Evolutionary conservation across 2,888 invertebrate species (phyloP).

Genomic region (Andrena marginata): DNA sequence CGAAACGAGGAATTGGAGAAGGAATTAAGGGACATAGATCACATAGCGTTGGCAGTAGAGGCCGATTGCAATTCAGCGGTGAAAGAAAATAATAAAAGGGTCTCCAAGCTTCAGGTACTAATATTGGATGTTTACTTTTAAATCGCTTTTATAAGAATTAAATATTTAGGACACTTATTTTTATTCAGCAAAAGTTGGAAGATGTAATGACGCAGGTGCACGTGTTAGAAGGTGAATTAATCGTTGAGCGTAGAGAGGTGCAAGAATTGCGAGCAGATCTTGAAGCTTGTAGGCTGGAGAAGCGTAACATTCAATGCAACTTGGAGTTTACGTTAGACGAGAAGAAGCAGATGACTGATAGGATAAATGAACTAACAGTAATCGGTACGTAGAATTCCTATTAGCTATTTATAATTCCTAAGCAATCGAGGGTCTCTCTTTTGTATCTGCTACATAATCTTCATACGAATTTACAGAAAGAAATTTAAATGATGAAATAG

Average conservation of each 20-base stretch:
- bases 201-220: conserved; percentile 85
- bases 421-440: background rate
- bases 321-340: conserved; percentile 87
- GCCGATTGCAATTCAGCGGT: conserved; percentile 91
- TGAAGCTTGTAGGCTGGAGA: conserved; percentile 86
- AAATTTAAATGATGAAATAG: conserved; percentile 86
- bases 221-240: conserved; percentile 85
- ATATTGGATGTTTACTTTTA: conserved; percentile 2
- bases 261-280: conserved; percentile 85
- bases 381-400: conserved; percentile 85
- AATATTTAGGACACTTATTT: conserved; percentile 6
- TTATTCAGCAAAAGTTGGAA: conserved; percentile 85
- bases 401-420: background rate
- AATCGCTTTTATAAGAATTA: background rate
- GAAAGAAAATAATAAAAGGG: conserved; percentile 87
- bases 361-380: conserved; percentile 87
- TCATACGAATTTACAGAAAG: conserved; percentile 82
- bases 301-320: conserved; percentile 87
- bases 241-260: conserved; percentile 84
- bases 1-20: conserved; percentile 90
- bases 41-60: conserved; percentile 91
- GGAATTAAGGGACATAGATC: conserved; percentile 90
- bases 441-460: background rate
- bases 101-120: conserved; percentile 83
- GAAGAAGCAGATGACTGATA: conserved; percentile 87